A percentile compares a stretch with the other conserved stretches of the same genome.
Conservation (phyloP, 1,140 invertebrate genomes). For the Drosophila ficusphila region DNA sequence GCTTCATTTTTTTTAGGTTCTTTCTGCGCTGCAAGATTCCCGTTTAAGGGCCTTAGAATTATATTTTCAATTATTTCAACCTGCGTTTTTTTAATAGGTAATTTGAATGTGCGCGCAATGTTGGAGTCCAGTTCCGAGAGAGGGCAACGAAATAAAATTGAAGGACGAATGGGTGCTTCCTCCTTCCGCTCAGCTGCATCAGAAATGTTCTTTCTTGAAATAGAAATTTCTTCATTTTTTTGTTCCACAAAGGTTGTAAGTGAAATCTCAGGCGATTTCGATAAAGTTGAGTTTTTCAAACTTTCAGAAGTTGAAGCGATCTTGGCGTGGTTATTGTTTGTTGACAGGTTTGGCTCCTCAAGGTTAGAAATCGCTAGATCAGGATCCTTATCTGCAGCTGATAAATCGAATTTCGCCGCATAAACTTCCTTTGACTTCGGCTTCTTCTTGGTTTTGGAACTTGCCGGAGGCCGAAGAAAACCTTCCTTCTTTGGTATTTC, state of each 20-base stretch:
- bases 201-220: too few relatives aligned
- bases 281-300: too few relatives aligned
- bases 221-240: too few relatives aligned
- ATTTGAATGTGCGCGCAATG: slow-evolving; percentile 28
- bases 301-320: too few relatives aligned
- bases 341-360: too few relatives aligned
- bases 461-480: background rate
- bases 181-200: background rate
- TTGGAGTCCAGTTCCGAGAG: slow-evolving; percentile 29
- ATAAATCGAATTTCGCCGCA: too few relatives aligned
- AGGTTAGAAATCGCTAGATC: too few relatives aligned
- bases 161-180: background rate
- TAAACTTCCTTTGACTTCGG: too few relatives aligned
- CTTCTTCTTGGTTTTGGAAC: slow-evolving; percentile 13
- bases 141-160: slow-evolving; percentile 27
- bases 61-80: slow-evolving; percentile 57
- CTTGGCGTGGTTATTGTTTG: too few relatives aligned
- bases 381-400: too few relatives aligned
- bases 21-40: background rate
- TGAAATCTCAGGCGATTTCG: background rate
- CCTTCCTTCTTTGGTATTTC: too few relatives aligned
- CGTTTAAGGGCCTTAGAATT: slow-evolving; percentile 3
- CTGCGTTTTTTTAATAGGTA: background rate
- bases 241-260: too few relatives aligned
- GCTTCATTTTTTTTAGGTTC: background rate